Conservation (phyloP, 35 echinoderm and acorn worm genomes). For the Ophioderma brevispina region DNA sequence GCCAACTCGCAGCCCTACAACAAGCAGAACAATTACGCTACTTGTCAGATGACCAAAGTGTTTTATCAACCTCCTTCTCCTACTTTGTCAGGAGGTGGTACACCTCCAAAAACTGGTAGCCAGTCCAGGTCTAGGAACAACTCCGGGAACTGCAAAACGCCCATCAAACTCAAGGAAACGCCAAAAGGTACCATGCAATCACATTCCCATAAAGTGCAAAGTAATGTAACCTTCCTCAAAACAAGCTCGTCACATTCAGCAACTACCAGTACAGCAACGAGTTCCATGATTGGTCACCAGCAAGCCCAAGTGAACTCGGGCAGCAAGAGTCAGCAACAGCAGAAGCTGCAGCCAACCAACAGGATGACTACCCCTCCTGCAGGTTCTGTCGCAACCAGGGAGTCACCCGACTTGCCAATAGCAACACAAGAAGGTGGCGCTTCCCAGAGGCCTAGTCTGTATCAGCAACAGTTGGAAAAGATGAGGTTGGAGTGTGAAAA, state of each 20-base stretch:
- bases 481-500: conserved; percentile 51
- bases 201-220: not conserved
- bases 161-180: not conserved
- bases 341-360: conserved; percentile 15
- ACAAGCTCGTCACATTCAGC: too few species aligned
- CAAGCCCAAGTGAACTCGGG: conserved; percentile 13
- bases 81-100: not conserved
- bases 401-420: conserved; percentile 51
- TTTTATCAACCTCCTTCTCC: not conserved
- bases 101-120: not conserved
- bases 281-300: not conserved
- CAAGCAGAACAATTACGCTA: not conserved
- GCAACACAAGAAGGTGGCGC: conserved; percentile 11
- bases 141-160: not conserved
- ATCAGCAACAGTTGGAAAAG: conserved; percentile 71
- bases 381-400: conserved; percentile 48
- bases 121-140: not conserved
- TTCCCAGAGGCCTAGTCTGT: not conserved
- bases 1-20: not conserved
- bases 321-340: conserved; percentile 13
- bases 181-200: not conserved
- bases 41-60: not conserved
- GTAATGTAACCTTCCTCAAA: not conserved
- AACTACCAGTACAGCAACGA: conserved; percentile 4
- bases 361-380: conserved; percentile 78